phyloP scores from a whole-genome alignment of 1,140 invertebrate species.

The Theocolax elegans region DNA sequence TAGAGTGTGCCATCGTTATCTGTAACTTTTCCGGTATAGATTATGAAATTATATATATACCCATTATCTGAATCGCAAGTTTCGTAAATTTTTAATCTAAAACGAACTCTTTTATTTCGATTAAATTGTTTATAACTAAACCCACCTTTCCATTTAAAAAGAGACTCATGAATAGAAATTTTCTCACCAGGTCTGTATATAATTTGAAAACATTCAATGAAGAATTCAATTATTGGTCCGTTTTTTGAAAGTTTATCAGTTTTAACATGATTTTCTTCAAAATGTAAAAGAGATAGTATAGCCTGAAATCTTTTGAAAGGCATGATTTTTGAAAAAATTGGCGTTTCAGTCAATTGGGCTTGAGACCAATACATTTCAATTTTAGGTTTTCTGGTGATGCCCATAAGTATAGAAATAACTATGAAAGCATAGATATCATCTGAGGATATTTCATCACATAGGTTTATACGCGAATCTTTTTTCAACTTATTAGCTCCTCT shows the following conservation, averaged over 20 bases:
- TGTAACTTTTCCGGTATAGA: constrained; percentile 4
- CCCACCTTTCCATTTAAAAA: constrained; percentile 1
- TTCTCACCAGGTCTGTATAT: not conserved
- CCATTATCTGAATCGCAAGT: constrained; percentile 23
- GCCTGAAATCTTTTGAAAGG: constrained; percentile 1
- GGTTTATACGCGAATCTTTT: too few relatives aligned
- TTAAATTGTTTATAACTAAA: constrained; percentile 1
- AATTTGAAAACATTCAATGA: not conserved
- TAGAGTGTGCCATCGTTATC: constrained; percentile 1
- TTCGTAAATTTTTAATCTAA: constrained; percentile 13
- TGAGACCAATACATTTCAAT: constrained; percentile 13
- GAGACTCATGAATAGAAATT: not conserved
- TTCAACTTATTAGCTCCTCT: too few relatives aligned
- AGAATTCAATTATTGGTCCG: constrained; percentile 1
- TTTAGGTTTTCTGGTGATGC: not conserved
- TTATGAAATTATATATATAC: constrained; percentile 15
- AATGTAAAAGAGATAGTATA: not conserved
- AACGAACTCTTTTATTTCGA: constrained; percentile 2
- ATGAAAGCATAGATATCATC: not conserved
- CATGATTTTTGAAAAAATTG: constrained; percentile 6
- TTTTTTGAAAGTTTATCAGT: not conserved
- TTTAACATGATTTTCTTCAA: not conserved
- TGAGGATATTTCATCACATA: too few relatives aligned
- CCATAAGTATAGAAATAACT: not conserved
- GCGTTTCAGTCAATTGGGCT: not conserved